These are phyloP conservation scores for Scelioninae gen. 1 DNA, from an alignment of 2,888 invertebrate genomes.

Conservation along the genomic window DNA sequence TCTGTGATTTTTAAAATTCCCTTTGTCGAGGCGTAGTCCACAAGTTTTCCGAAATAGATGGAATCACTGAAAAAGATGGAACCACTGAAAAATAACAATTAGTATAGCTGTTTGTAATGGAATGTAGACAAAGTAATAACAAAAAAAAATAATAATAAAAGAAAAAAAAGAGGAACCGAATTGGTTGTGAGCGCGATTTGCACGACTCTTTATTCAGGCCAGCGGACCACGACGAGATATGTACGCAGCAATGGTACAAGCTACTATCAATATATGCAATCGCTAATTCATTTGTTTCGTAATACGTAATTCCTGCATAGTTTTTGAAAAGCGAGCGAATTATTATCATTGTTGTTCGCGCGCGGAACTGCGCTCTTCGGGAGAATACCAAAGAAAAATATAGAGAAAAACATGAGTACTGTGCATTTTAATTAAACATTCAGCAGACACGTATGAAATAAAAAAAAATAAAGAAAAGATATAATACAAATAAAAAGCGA, in stretches of 20 bases:
- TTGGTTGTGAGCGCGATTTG: constrained; percentile 28
- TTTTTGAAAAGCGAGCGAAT: constrained; percentile 33
- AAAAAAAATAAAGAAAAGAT: constrained; percentile 2
- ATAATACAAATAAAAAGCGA: not conserved
- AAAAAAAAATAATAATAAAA: constrained; percentile 6
- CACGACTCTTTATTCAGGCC: constrained; percentile 61
- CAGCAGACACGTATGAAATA: not conserved
- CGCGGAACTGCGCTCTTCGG: constrained; percentile 14
- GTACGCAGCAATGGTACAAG: constrained; percentile 36
- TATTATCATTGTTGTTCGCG: constrained; percentile 11
- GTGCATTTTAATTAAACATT: constrained; percentile 27
- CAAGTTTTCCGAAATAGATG: constrained; percentile 77
- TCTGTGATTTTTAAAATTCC: constrained; percentile 75
- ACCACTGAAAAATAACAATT: constrained; percentile 67
- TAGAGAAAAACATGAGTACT: not conserved
- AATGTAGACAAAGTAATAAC: constrained; percentile 3
- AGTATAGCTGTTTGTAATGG: not conserved
- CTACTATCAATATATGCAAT: constrained; percentile 65
- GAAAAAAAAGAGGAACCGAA: constrained; percentile 12
- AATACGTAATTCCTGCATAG: constrained; percentile 58
- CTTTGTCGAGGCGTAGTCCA: constrained; percentile 83
- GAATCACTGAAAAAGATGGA: constrained; percentile 71
- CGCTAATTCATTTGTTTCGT: constrained; percentile 67
- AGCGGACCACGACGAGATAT: constrained; percentile 65
- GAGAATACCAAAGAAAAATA: not conserved